Evolutionary conservation across 2,113 vertebrate genomes (phyloP).

Genomic region (Cryptomyrus ogoouensis): DNA sequence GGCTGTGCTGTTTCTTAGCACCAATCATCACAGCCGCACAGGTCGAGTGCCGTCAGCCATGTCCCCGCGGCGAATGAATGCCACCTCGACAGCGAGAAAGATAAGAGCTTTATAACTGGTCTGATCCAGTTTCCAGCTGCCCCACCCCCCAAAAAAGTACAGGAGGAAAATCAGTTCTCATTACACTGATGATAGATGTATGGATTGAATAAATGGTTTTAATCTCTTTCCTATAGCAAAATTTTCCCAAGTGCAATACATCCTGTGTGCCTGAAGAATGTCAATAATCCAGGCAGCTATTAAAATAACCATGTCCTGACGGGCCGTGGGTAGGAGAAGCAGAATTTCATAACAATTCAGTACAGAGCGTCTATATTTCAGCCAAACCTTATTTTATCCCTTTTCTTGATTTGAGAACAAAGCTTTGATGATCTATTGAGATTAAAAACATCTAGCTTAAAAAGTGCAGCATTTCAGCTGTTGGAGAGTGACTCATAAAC

Average conservation of each 20-base stretch:
- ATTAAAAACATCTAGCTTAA: constrained; percentile 11
- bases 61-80: too few species aligned
- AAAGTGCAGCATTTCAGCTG: background rate
- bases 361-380: constrained; percentile 37
- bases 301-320: constrained; percentile 47
- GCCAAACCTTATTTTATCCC: constrained; percentile 45
- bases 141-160: background rate
- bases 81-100: background rate
- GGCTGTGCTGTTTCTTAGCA: background rate
- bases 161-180: background rate
- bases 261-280: background rate
- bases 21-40: background rate
- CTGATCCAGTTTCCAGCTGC: background rate
- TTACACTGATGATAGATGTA: background rate
- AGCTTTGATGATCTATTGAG: constrained; percentile 28
- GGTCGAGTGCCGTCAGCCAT: background rate
- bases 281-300: constrained; percentile 28
- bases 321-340: constrained; percentile 11
- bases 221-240: background rate
- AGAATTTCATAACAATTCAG: constrained; percentile 46
- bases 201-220: background rate
- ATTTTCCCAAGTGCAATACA: background rate
- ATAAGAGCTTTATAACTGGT: background rate
- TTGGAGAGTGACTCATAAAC: background rate
- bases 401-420: constrained; percentile 37